Evolutionary conservation across 2,888 invertebrate genomes (phyloP).

Genomic region (Lottia scabra): DNA sequence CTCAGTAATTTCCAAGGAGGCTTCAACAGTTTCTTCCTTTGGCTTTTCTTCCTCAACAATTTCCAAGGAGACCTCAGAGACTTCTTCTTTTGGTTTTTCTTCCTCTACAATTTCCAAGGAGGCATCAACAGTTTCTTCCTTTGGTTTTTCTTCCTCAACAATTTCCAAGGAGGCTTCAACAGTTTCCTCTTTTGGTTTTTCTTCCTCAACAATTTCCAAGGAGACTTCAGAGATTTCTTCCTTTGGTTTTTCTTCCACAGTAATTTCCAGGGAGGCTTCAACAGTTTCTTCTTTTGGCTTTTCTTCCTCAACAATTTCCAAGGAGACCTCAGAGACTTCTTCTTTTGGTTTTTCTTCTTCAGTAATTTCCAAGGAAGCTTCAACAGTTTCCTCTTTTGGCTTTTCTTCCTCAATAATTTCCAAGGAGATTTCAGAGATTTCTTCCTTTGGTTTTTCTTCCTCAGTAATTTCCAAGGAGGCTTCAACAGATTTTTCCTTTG

Average conservation of each 20-base stretch:
- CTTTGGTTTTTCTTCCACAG: background rate
- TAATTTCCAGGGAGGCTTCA: background rate
- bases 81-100: background rate
- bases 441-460: background rate
- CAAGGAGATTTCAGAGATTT: background rate
- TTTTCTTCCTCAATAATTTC: background rate
- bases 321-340: background rate
- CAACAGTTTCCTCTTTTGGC: background rate
- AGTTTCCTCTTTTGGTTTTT: background rate
- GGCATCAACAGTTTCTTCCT: background rate
- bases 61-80: background rate
- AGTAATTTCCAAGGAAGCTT: background rate
- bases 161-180: background rate
- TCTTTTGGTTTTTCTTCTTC: slow-evolving; percentile 1
- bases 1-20: background rate
- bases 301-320: background rate
- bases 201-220: background rate
- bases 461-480: background rate
- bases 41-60: background rate
- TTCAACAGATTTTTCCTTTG: background rate
- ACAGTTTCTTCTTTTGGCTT: background rate
- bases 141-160: background rate
- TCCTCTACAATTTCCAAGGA: background rate
- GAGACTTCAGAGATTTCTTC: background rate
- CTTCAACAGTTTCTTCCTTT: background rate